A percentile compares a stretch with the other conserved stretches of the same genome.
These are phyloP conservation scores for Arothron firmamentum DNA, from an alignment of 2,113 vertebrate species.

Conservation along the genomic window DNA sequence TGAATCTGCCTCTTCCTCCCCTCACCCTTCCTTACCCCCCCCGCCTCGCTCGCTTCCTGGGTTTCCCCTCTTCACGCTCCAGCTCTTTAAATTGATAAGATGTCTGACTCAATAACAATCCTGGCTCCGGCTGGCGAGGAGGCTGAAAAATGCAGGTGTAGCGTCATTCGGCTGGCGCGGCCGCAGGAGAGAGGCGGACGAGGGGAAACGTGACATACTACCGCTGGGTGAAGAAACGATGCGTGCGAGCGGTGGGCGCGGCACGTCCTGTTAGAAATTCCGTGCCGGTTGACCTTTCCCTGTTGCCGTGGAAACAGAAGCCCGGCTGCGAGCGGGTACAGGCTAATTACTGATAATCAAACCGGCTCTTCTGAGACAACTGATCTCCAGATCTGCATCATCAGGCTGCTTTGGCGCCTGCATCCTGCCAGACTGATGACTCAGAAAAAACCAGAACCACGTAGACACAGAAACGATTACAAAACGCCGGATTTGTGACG, in stretches of 20 bases:
- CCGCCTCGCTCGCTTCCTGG: constrained; percentile 6
- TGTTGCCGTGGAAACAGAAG: constrained; percentile 57
- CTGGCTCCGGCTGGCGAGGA: background rate
- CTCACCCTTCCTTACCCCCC: constrained; percentile 13
- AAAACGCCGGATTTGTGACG: background rate
- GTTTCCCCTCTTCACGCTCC: constrained; percentile 19
- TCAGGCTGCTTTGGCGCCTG: background rate
- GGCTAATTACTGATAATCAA: constrained; percentile 48
- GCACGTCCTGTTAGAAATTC: constrained; percentile 66
- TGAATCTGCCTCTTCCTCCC: constrained; percentile 18
- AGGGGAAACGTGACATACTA: constrained; percentile 9
- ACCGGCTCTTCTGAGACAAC: constrained; percentile 35
- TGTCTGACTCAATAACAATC: constrained; percentile 16
- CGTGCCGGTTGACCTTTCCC: constrained; percentile 60
- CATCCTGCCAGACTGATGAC: background rate
- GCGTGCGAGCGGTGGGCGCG: constrained; percentile 30
- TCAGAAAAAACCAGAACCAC: background rate
- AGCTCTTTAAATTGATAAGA: constrained; percentile 22
- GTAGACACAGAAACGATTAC: background rate
- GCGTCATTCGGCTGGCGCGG: background rate
- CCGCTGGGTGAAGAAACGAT: constrained; percentile 6
- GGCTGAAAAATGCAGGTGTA: background rate
- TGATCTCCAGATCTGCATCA: constrained; percentile 37
- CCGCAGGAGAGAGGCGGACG: background rate
- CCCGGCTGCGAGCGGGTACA: constrained; percentile 18